These are phyloP conservation scores for Venturia canescens DNA, from an alignment of 1,140 invertebrate genomes.

Conservation along the genomic window DNA sequence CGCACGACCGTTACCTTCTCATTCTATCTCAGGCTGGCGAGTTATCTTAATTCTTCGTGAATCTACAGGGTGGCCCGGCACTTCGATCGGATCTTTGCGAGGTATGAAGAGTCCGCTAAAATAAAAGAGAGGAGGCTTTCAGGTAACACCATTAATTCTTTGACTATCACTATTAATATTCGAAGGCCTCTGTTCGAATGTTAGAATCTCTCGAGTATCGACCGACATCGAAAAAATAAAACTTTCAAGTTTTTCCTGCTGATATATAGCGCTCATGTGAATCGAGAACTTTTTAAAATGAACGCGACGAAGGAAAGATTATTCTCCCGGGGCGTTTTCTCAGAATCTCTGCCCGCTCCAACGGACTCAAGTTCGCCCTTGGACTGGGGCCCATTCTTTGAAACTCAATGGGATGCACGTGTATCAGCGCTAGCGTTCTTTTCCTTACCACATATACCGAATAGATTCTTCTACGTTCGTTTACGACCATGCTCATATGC, in stretches of 20 bases:
- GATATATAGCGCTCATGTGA: neutral
- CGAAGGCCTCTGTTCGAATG: too few species aligned
- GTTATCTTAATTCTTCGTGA: slow-evolving; percentile 50
- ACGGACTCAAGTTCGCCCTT: neutral
- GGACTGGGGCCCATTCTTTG: neutral
- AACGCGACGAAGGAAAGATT: slow-evolving; percentile 15
- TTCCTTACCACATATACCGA: slow-evolving; percentile 1
- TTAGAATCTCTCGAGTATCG: neutral
- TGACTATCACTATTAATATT: neutral
- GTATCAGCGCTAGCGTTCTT: neutral
- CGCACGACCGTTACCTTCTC: slow-evolving; percentile 23
- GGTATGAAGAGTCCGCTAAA: too few species aligned
- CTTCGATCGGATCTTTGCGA: too few species aligned
- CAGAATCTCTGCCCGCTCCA: neutral
- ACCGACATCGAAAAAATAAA: neutral
- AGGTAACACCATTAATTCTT: neutral
- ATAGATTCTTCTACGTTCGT: slow-evolving; percentile 26
- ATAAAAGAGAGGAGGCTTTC: too few species aligned
- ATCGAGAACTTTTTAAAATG: neutral
- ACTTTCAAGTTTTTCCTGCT: neutral
- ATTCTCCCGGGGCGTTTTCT: slow-evolving; percentile 22
- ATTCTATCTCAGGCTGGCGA: slow-evolving; percentile 30
- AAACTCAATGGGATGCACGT: neutral
- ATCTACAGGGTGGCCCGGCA: neutral
- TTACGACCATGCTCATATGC: slow-evolving; percentile 1